These are phyloP conservation scores for Rhadinocentrus ornatus DNA, from an alignment of 2,797 vertebrate species.

Conservation along the genomic window DNA sequence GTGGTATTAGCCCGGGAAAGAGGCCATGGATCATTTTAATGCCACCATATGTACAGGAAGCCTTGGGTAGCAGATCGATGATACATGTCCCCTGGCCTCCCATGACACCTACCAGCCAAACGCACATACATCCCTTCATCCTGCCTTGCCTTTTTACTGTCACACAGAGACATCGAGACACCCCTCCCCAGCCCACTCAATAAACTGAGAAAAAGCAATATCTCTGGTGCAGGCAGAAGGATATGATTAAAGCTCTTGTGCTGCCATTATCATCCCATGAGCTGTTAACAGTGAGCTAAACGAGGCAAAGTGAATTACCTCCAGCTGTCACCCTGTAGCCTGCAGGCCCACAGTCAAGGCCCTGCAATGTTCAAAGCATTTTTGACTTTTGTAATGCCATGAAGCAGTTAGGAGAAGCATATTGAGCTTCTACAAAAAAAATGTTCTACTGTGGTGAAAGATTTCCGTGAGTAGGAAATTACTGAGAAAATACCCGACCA, in stretches of 20 bases:
- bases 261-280: slow-evolving; percentile 70
- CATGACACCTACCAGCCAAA: slow-evolving; percentile 57
- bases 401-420: slow-evolving; percentile 34
- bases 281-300: slow-evolving; percentile 74
- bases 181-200: slow-evolving; percentile 46
- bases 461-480: not conserved
- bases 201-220: slow-evolving; percentile 78
- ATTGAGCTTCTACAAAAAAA: slow-evolving; percentile 21
- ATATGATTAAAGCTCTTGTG: slow-evolving; percentile 78
- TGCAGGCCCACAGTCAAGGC: slow-evolving; percentile 63
- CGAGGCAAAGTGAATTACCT: slow-evolving; percentile 81
- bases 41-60: slow-evolving; percentile 69
- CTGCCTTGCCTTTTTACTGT: slow-evolving; percentile 13
- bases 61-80: slow-evolving; percentile 65
- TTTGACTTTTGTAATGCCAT: slow-evolving; percentile 54
- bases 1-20: slow-evolving; percentile 63
- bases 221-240: slow-evolving; percentile 75
- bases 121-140: slow-evolving; percentile 14
- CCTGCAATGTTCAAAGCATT: slow-evolving; percentile 49
- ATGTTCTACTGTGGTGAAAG: not conserved
- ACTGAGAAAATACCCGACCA: no score
- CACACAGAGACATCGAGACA: slow-evolving; percentile 6
- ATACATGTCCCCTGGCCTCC: slow-evolving; percentile 60
- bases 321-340: slow-evolving; percentile 73
- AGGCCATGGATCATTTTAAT: slow-evolving; percentile 80